Percentiles rank a stretch among this genome's conserved stretches.
Conservation (phyloP, 2,888 invertebrate species). For the Morpho deidamia region DNA sequence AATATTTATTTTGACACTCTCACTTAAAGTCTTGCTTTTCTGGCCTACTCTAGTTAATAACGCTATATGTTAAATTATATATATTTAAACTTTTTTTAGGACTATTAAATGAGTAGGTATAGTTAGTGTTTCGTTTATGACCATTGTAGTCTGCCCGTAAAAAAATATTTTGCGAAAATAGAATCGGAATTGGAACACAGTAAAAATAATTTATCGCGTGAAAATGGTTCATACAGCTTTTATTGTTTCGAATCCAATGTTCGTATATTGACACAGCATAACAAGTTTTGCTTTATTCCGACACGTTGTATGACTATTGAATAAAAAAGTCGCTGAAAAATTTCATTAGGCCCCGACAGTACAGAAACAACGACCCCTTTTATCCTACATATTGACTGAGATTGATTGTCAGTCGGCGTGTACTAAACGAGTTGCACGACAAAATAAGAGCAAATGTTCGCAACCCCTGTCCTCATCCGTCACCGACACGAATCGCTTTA, state of each 20-base stretch:
- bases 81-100: too few relatives aligned
- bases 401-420: conserved; percentile 73
- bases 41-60: too few relatives aligned
- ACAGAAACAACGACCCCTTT: conserved; percentile 59
- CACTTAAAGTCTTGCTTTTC: too few relatives aligned
- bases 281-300: conserved; percentile 9
- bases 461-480: conserved; percentile 63
- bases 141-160: too few relatives aligned
- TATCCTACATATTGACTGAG: conserved; percentile 71
- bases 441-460: conserved; percentile 69
- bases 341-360: conserved; percentile 58
- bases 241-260: background rate
- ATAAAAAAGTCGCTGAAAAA: conserved; percentile 46
- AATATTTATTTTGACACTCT: too few relatives aligned
- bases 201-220: background rate
- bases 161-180: background rate
- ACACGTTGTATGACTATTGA: conserved; percentile 13
- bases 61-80: too few relatives aligned
- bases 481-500: conserved; percentile 58
- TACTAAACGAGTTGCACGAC: conserved; percentile 65
- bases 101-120: too few relatives aligned
- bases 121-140: too few relatives aligned
- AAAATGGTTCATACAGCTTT: background rate
- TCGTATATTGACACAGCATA: conserved; percentile 10
- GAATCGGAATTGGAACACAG: background rate